These are phyloP conservation scores for Chironomus tentans DNA, from an alignment of 2,888 invertebrate species.

Conservation along the genomic window DNA sequence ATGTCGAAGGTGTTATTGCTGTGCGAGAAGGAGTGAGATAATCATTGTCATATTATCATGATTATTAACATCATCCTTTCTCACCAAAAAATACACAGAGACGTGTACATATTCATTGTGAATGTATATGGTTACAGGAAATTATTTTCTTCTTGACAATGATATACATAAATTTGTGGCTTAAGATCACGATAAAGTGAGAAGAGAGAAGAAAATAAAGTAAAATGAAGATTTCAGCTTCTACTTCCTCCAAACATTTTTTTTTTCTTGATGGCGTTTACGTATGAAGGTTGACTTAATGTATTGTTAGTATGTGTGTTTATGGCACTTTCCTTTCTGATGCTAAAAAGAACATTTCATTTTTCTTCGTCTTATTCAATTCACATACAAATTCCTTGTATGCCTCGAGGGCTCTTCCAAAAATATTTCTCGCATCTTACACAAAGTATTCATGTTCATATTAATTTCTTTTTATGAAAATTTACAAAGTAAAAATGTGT, in stretches of 20 bases:
- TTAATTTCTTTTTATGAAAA: no score
- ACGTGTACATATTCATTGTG: background rate
- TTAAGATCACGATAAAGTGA: background rate
- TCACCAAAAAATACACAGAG: background rate
- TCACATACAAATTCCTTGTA: no score
- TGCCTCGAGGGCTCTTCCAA: no score
- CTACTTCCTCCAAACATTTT: no score
- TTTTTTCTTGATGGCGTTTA: background rate
- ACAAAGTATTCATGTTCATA: no score
- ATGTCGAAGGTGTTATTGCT: background rate
- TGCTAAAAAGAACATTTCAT: no score
- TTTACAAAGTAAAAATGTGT: no score
- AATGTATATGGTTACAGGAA: background rate
- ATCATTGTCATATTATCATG: constrained; percentile 18
- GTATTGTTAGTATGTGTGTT: background rate
- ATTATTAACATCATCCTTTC: constrained; percentile 22
- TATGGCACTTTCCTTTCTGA: background rate
- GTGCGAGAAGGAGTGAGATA: background rate
- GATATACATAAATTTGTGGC: background rate
- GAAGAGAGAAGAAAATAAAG: background rate
- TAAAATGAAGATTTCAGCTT: background rate
- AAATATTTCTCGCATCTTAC: no score
- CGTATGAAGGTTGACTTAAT: background rate
- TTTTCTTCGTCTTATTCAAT: no score
- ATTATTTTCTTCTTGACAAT: background rate